Conservation (phyloP, 2,797 vertebrate genomes). For the Mormyrus hasselquistii region DNA sequence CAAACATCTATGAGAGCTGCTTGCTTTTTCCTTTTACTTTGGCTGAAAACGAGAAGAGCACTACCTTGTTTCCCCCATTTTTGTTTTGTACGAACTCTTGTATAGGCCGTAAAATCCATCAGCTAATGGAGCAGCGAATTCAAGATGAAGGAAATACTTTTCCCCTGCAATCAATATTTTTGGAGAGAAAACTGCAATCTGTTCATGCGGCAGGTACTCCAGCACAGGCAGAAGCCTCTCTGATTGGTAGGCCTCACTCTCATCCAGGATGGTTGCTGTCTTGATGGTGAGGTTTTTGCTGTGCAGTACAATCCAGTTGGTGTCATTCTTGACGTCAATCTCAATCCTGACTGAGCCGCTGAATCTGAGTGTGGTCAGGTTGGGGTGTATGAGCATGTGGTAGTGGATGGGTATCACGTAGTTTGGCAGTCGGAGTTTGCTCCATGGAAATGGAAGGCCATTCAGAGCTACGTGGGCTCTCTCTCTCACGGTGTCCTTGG, state of each 20-base stretch:
- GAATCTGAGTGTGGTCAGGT: constrained; percentile 61
- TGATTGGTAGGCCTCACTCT: constrained; percentile 47
- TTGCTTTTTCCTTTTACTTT: not conserved
- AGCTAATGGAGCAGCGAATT: constrained; percentile 59
- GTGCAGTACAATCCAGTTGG: constrained; percentile 64
- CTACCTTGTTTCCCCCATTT: constrained; percentile 60
- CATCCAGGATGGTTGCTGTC: constrained; percentile 57
- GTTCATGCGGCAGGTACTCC: constrained; percentile 63
- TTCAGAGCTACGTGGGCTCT: constrained; percentile 42
- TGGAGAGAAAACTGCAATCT: constrained; percentile 68
- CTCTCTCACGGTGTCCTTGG: constrained; percentile 36
- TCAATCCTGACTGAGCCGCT: constrained; percentile 61
- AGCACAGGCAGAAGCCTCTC: constrained; percentile 62
- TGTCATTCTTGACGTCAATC: constrained; percentile 62
- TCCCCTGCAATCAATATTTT: constrained; percentile 59
- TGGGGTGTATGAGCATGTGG: constrained; percentile 60
- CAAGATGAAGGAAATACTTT: constrained; percentile 62
- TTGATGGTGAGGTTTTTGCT: constrained; percentile 61
- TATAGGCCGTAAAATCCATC: constrained; percentile 70
- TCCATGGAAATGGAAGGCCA: constrained; percentile 66
- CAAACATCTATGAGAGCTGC: not conserved
- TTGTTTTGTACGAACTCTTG: constrained; percentile 63
- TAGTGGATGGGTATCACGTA: constrained; percentile 65
- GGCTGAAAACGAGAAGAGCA: not conserved
- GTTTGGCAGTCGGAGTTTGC: constrained; percentile 51